Base-by-base conservation (phyloP, 2,797 vertebrate genomes). In the Alfaro cultratus region DNA sequence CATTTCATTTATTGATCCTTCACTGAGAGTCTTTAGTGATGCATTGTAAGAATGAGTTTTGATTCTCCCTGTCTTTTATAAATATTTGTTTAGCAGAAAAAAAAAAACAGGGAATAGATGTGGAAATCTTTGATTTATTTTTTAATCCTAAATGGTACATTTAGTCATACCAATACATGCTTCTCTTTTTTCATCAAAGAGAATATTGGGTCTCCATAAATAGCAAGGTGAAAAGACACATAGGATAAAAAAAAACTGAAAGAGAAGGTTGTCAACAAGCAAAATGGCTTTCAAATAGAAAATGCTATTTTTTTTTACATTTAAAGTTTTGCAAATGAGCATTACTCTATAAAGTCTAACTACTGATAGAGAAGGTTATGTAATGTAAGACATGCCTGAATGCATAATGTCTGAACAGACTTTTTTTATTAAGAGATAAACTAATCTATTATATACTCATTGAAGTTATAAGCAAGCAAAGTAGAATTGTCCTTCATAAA, bases 311-410 rank as follows among this genome's bases (percentile, higher is more conserved):
- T 67, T 15, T 74, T 21, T 74, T 64, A 57, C 60, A 53, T 75
- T 67, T 74, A 84, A 79, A 68, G n/a, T 83, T 84, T 77, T 90
- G 76, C 26, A 86, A 80, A 86, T 81, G 0, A 82, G 68, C 47
- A 70, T 80, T 71, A 60, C 34, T 70, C 64, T 80, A 26, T 60
- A 39, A 23, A 16, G n/a, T 73, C 73, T 77, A 73, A 80, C 72
- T 64, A 55, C 80, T 47, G 77, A 26, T 67, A 18, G 36, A 81
- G 36, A 76, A 80, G 74, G 51, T 77, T 83, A 36, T 34, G 39
- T 53, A 73, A 73, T 79, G 47, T 12, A 76, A 73, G 29, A 75
- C n/a, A 64, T 68, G 80, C 77, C n/a, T 86, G 74, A 81, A 80
- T 81, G 53, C 29, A 47, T 29, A 64, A 36, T 53, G 53, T 80